Conservation (phyloP, 2,888 invertebrate species). For the Podabrus alpinus region DNA sequence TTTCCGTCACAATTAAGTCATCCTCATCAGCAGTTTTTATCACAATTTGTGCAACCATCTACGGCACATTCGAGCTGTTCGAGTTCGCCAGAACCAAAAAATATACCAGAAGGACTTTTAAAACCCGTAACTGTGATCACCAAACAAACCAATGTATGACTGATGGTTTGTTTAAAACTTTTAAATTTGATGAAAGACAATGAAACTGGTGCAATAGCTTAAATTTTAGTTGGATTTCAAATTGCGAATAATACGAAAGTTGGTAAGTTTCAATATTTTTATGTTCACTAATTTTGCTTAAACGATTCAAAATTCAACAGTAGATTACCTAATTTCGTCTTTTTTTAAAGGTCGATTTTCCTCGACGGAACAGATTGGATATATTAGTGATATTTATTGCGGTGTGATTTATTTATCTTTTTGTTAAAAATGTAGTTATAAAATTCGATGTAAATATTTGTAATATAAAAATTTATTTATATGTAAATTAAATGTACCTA, state of each 20-base stretch:
- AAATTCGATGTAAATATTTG: background rate
- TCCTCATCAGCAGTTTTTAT: conserved; percentile 42
- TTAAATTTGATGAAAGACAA: background rate
- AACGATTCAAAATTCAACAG: background rate
- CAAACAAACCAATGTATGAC: conserved; percentile 38
- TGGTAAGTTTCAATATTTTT: background rate
- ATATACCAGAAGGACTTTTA: conserved; percentile 44
- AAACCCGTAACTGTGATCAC: conserved; percentile 55
- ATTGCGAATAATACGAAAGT: background rate
- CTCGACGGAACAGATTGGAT: background rate
- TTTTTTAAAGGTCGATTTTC: background rate
- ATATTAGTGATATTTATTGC: background rate
- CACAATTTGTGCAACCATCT: conserved; percentile 45
- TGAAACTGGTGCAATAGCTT: conserved; percentile 11
- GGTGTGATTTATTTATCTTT: background rate
- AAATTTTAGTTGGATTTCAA: background rate
- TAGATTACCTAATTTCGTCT: background rate
- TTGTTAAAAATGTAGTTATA: background rate
- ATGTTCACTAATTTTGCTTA: background rate
- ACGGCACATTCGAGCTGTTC: conserved; percentile 50
- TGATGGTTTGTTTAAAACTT: background rate
- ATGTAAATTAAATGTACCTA: background rate
- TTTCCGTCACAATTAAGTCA: conserved; percentile 44
- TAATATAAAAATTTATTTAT: background rate
- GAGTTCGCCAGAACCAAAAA: conserved; percentile 47